Evolutionary conservation across 1,140 invertebrate genomes (phyloP).

Genomic region (Zaprionus ghesquierei): DNA sequence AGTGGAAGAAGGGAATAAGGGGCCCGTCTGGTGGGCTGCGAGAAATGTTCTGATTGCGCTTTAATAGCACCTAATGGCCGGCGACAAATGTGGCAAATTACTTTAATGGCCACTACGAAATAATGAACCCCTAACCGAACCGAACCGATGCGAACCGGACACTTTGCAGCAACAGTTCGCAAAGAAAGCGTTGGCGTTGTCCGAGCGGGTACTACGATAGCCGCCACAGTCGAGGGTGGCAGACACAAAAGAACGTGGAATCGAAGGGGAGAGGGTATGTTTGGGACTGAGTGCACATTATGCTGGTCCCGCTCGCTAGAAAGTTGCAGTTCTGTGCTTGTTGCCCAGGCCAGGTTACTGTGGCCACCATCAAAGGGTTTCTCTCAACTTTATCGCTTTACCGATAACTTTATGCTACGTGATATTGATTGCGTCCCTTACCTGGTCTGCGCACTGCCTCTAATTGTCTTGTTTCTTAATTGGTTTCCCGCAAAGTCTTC

Average conservation of each 20-base stretch:
- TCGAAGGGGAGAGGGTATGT: neutral
- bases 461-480: conserved; percentile 21
- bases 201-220: neutral
- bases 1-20: neutral
- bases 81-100: conserved; percentile 79
- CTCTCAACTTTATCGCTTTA: neutral
- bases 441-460: neutral
- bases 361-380: conserved; percentile 17
- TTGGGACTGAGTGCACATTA: conserved; percentile 8
- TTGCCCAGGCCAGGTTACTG: conserved; percentile 18
- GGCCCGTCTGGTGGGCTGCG: neutral
- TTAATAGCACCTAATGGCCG: conserved; percentile 75
- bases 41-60: conserved; percentile 66
- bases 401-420: neutral
- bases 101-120: conserved; percentile 70
- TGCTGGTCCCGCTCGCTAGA: conserved; percentile 9
- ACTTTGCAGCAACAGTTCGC: conserved; percentile 33
- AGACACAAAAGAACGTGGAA: neutral
- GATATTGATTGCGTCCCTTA: neutral
- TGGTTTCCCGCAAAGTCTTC: conserved; percentile 14
- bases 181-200: neutral
- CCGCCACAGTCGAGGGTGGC: neutral
- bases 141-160: conserved; percentile 15
- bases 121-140: conserved; percentile 57
- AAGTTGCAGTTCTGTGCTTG: conserved; percentile 27